Conservation (phyloP, 2,888 invertebrate species). For the Boloria euphrosyne region DNA sequence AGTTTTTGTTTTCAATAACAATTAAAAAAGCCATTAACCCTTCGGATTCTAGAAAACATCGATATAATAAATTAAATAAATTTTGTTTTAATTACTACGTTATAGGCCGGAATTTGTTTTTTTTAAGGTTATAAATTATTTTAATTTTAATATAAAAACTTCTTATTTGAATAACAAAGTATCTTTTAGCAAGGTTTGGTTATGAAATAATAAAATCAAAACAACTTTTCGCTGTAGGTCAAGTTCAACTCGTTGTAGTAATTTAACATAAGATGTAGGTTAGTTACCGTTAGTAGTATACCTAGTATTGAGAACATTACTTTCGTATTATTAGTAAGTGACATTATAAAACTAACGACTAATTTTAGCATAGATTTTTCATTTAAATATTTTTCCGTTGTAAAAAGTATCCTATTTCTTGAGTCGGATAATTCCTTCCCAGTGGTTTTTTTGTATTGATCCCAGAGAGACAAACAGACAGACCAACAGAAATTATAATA, state of each 20-base stretch:
- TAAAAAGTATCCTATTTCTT: too few relatives aligned
- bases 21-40: too few relatives aligned
- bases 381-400: too few relatives aligned
- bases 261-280: slow-evolving; percentile 3
- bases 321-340: neutral
- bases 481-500: too few relatives aligned
- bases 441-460: too few relatives aligned
- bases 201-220: slow-evolving; percentile 19
- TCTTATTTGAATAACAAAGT: slow-evolving; percentile 6
- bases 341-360: too few relatives aligned
- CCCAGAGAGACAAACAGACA: too few relatives aligned
- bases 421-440: too few relatives aligned
- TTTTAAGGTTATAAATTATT: neutral
- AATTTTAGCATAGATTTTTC: too few relatives aligned
- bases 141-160: neutral
- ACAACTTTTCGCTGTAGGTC: slow-evolving; percentile 25
- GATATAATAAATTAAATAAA: too few relatives aligned
- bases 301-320: neutral
- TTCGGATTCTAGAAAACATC: too few relatives aligned
- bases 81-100: neutral
- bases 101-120: neutral
- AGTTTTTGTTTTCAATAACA: too few relatives aligned
- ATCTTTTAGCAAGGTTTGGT: slow-evolving; percentile 2
- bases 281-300: neutral
- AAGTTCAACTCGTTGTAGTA: slow-evolving; percentile 29